Percentiles rank a stretch among this genome's conserved stretches.
Evolutionary conservation across 1,140 invertebrate genomes (phyloP).

Genomic region (Drosophila oshimai): DNA sequence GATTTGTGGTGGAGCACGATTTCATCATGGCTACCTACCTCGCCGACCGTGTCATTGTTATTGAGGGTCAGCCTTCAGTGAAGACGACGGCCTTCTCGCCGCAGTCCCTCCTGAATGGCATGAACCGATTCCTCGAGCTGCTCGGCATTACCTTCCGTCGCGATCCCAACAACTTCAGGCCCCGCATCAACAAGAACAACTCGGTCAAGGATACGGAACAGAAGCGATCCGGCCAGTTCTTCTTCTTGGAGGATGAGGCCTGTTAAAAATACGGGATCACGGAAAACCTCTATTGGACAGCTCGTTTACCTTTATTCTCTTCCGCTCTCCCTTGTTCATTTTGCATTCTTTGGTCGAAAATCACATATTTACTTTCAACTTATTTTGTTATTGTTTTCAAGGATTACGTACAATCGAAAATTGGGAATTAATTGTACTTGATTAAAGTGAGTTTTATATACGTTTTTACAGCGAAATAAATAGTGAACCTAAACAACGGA

Average conservation of each 20-base stretch:
- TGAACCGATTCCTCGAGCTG: slow-evolving; percentile 99
- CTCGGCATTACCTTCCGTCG: slow-evolving; percentile 98
- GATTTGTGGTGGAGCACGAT: slow-evolving; percentile 99
- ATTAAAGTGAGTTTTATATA: slow-evolving; percentile 66
- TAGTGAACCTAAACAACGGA: slow-evolving; percentile 42
- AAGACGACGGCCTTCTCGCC: slow-evolving; percentile 94
- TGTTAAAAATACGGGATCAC: slow-evolving; percentile 25
- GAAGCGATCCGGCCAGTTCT: slow-evolving; percentile 98
- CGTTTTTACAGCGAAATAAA: slow-evolving; percentile 59
- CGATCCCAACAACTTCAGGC: slow-evolving; percentile 99
- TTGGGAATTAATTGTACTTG: slow-evolving; percentile 38
- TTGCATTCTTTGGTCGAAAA: slow-evolving; percentile 41
- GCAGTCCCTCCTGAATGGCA: slow-evolving; percentile 97
- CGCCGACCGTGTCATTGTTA: slow-evolving; percentile 99
- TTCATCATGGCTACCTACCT: slow-evolving; percentile 99
- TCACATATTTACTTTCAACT: slow-evolving; percentile 38
- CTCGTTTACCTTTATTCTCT: slow-evolving; percentile 22
- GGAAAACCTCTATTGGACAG: slow-evolving; percentile 20
- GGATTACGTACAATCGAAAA: slow-evolving; percentile 38
- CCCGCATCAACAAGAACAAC: slow-evolving; percentile 98
- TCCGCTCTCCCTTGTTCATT: slow-evolving; percentile 34
- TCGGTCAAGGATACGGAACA: slow-evolving; percentile 99
- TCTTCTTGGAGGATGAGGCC: slow-evolving; percentile 95
- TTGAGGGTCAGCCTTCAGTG: slow-evolving; percentile 96
- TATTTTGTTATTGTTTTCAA: slow-evolving; percentile 65